Evolutionary conservation across 2,888 invertebrate species (phyloP).

Genomic region (Spialia ferax): DNA sequence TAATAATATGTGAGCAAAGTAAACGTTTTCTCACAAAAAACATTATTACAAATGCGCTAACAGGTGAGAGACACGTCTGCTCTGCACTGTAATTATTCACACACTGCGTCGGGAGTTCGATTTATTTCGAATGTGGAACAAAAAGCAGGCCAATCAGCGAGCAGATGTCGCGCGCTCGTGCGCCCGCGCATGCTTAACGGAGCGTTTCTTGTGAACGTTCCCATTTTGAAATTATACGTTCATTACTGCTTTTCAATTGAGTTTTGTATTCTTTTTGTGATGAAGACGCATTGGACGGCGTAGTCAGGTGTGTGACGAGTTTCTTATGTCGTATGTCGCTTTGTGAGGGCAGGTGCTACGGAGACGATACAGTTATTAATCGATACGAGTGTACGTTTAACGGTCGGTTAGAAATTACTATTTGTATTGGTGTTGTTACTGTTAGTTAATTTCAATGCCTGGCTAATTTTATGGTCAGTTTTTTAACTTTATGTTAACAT

Average conservation of each 20-base stretch:
- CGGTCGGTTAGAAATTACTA: constrained; percentile 21
- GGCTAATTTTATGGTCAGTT: too few species aligned
- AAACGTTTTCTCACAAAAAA: constrained; percentile 42
- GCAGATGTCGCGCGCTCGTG: constrained; percentile 72
- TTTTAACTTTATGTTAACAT: too few species aligned
- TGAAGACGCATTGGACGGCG: constrained; percentile 45
- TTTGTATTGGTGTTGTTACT: constrained; percentile 4
- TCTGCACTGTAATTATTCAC: constrained; percentile 57
- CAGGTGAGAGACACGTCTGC: constrained; percentile 66
- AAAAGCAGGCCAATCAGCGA: constrained; percentile 67
- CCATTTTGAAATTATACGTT: constrained; percentile 56
- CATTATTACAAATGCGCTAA: constrained; percentile 48
- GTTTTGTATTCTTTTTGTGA: constrained; percentile 48
- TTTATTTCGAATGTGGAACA: constrained; percentile 69
- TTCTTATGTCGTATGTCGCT: constrained; percentile 28
- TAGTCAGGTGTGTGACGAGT: constrained; percentile 36
- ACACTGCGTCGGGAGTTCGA: constrained; percentile 54
- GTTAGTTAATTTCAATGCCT: neutral
- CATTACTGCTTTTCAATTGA: constrained; percentile 54
- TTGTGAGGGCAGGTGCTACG: constrained; percentile 40
- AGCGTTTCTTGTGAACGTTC: constrained; percentile 51
- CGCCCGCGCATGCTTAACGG: constrained; percentile 61
- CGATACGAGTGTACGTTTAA: constrained; percentile 21
- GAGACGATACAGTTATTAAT: constrained; percentile 23
- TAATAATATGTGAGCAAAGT: constrained; percentile 17